Percentiles rank a stretch among this genome's conserved stretches.
Evolutionary conservation across 2,113 vertebrate species (phyloP).

Genomic region (Chrysemys picta): DNA sequence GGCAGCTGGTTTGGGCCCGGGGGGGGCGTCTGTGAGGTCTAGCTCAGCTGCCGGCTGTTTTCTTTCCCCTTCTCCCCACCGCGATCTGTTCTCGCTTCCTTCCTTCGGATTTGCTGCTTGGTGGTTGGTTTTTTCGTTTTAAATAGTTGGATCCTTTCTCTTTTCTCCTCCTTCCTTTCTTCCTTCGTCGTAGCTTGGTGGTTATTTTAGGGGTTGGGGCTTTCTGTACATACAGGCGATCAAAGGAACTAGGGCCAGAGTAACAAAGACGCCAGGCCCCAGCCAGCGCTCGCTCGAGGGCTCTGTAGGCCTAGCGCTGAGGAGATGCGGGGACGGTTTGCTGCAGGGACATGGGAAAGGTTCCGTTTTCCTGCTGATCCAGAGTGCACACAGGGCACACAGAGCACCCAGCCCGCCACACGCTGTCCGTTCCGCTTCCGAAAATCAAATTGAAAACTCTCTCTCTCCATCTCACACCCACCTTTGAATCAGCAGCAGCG

Average conservation of each 20-base stretch:
- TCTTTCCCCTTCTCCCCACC: background rate
- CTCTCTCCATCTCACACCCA: background rate
- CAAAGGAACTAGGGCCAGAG: background rate
- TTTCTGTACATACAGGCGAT: slow-evolving; percentile 14
- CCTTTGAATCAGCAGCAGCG: background rate
- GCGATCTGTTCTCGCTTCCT: background rate
- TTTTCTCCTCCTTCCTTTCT: background rate
- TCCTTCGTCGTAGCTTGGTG: background rate
- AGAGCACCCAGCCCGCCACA: background rate
- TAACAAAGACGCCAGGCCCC: background rate
- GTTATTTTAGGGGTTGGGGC: background rate
- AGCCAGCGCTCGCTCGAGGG: background rate
- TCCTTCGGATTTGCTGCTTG: background rate
- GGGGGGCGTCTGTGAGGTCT: background rate
- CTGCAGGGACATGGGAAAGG: no score
- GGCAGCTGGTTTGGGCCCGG: background rate
- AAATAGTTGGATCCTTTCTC: background rate
- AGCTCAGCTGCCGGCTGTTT: background rate
- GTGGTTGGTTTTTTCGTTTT: background rate
- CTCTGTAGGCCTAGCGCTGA: no score
- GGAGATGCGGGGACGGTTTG: no score
- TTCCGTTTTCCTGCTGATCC: background rate
- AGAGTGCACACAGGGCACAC: background rate
- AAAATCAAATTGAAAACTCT: background rate
- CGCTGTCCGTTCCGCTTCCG: background rate